Evolutionary conservation across 2,113 vertebrate genomes (phyloP), one percentile per base, ranked within the genome.

Genomic region (Arenaria interpres): DNA sequence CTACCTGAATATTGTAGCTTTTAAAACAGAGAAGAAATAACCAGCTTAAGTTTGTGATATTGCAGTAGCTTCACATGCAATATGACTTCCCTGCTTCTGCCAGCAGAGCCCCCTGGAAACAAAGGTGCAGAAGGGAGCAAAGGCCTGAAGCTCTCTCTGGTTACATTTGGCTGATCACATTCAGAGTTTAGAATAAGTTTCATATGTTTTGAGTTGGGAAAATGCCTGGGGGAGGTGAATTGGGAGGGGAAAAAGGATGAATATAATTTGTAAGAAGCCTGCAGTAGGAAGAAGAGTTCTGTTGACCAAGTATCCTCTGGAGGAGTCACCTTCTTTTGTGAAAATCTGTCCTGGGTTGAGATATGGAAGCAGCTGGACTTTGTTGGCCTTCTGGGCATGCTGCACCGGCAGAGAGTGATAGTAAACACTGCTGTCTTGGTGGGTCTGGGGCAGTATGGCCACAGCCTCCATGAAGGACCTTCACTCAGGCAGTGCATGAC

Each of bases 1-100:
- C 85, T 93, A 82, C 88, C 93, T 93, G 89, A 96, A 94, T 95
- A 94, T 85, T 85, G 83, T 88, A 95, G 53, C 88, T 93, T 96
- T 95, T 87, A 92, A 96, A 94, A 73, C 32, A 83, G 71, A 85
- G 76, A 67, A 89, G 71, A 92, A 92, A 94, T 85, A 78, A 69
- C 71, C 35, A 88, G 68, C 80, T 90, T 89, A 88, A 81, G 77
- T 87, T 28, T 84, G 87, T 71, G 86, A 78, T 92, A 78, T 73
- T 76, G 90, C 14, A 4, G 46, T 57, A 60, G 46, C 57, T 74
- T 82, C 32, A 25, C 37, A 50, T 21, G 46, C 68, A 57, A 22
- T 85, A 24, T 35, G 48, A 85, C 77, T 75, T 76, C 23, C 21
- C 37, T 2, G 8, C 67, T 93, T 33, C 74, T 76, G 72, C 50